Evolutionary conservation across 2,113 vertebrate genomes (phyloP).

Genomic region (Erythrolamprus reginae): DNA sequence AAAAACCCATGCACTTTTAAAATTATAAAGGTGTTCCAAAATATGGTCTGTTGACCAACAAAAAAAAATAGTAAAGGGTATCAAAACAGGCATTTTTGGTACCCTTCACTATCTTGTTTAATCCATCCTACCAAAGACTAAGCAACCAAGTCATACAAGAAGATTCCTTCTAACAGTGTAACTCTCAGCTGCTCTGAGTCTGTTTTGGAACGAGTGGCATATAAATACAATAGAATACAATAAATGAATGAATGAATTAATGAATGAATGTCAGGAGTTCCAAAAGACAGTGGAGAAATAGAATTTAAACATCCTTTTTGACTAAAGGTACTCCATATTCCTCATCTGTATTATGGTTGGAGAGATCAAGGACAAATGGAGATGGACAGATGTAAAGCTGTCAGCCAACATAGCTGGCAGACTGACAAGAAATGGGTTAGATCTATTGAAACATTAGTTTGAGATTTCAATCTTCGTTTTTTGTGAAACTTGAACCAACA

Average conservation of each 20-base stretch:
- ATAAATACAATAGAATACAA: too few species aligned
- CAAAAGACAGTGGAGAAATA: background rate
- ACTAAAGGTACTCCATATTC: background rate
- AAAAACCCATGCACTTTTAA: background rate
- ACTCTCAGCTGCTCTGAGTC: too few species aligned
- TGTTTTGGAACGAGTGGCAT: too few species aligned
- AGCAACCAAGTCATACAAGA: background rate
- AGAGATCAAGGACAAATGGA: background rate
- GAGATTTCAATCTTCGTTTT: background rate
- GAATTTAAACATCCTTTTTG: background rate
- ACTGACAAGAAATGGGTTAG: background rate
- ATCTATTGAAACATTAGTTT: background rate
- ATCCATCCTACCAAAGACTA: background rate
- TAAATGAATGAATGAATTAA: too few species aligned
- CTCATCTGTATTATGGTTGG: background rate
- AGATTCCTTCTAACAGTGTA: background rate
- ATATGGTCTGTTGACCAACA: background rate
- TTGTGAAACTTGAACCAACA: background rate
- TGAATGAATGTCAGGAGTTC: background rate
- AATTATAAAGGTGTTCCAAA: background rate
- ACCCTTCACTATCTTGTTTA: background rate
- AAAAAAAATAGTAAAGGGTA: background rate
- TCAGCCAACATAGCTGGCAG: background rate
- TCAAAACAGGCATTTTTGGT: background rate
- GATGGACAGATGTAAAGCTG: background rate